Conservation (phyloP, 2,888 invertebrate genomes). For the Cataglyphis albicans region DNA sequence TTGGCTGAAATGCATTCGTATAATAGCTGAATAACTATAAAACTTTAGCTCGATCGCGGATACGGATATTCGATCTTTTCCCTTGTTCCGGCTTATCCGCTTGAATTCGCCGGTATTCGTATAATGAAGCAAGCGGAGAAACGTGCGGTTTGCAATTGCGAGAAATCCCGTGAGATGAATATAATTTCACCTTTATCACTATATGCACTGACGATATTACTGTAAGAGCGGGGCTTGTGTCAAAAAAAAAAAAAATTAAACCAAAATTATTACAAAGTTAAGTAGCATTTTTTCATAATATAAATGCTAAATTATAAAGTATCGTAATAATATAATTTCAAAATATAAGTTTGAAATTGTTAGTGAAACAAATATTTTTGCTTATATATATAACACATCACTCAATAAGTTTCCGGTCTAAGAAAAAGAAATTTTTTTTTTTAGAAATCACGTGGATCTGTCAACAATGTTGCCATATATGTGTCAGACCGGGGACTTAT, state of each 20-base stretch:
- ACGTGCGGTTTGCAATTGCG: constrained; percentile 12
- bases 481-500: too few species aligned
- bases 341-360: background rate
- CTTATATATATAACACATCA: background rate
- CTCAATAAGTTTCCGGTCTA: too few species aligned
- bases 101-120: background rate
- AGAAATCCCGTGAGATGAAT: constrained; percentile 12
- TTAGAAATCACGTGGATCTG: too few species aligned
- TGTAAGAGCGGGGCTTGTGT: background rate
- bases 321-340: background rate
- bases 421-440: too few species aligned
- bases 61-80: constrained; percentile 17
- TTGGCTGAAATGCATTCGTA: background rate
- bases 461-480: too few species aligned
- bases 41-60: constrained; percentile 26
- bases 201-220: background rate
- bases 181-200: constrained; percentile 18
- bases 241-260: background rate
- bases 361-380: constrained; percentile 1
- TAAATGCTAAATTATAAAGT: background rate
- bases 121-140: constrained; percentile 9
- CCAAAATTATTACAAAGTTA: background rate
- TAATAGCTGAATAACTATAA: constrained; percentile 20
- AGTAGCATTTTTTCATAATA: background rate
- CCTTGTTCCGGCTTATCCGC: background rate